These are phyloP conservation scores for Drosophila navojoa DNA, from an alignment of 1,140 invertebrate genomes.

Conservation along the genomic window DNA sequence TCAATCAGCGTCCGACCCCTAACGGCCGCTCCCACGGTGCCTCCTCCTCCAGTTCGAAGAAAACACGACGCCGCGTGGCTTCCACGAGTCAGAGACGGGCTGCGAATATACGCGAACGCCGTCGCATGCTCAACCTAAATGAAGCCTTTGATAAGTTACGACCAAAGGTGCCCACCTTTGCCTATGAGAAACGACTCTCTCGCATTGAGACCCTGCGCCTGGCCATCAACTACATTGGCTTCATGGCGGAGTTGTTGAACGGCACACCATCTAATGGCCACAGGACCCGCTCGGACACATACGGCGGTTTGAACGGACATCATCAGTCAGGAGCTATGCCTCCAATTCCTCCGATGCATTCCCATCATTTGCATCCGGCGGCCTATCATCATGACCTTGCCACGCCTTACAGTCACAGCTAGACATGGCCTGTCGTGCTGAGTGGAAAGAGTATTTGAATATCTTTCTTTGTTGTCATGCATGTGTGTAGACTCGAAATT, in stretches of 20 bases:
- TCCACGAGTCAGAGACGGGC: conserved; percentile 95
- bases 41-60: conserved; percentile 85
- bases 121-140: conserved; percentile 98
- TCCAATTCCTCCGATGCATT: conserved; percentile 64
- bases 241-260: conserved; percentile 95
- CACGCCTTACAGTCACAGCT: conserved; percentile 77
- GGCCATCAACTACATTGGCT: conserved; percentile 99
- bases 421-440: conserved; percentile 22
- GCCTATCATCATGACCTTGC: conserved; percentile 80
- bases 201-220: conserved; percentile 98
- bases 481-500: conserved; percentile 14
- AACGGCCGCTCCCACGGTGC: conserved; percentile 63
- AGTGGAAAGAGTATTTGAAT: not conserved
- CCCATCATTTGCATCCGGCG: conserved; percentile 71
- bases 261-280: conserved; percentile 85
- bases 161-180: conserved; percentile 98
- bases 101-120: conserved; percentile 96
- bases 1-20: conserved; percentile 55
- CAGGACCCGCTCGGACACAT: conserved; percentile 82
- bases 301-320: conserved; percentile 73
- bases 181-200: conserved; percentile 98
- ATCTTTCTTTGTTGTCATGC: conserved; percentile 15
- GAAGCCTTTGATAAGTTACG: conserved; percentile 97
- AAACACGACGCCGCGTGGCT: conserved; percentile 93
- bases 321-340: conserved; percentile 55